Evolutionary conservation across 2,113 vertebrate genomes (phyloP), one percentile per base, ranked within the genome.

Genomic region (Bubo blakistoni): DNA sequence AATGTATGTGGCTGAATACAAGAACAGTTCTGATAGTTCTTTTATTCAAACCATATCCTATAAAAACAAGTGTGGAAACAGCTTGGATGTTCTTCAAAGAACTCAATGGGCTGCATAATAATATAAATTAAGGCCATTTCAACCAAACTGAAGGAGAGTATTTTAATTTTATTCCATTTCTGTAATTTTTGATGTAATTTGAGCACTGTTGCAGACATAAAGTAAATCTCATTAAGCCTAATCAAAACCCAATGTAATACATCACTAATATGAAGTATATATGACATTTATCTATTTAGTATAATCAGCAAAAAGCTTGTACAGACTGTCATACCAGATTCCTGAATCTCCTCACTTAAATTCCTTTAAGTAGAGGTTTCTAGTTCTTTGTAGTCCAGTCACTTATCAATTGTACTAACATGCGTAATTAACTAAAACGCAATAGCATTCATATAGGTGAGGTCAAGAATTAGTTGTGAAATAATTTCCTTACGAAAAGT

Each of bases 41-140:
- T 97, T 97, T 97, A 98, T 97, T 97, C 96, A 98, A 98, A 98
- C 90, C 95, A 97, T 97, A 97, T 94, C 89, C 78, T 95, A 91
- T 91, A 97, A 97, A 98, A 97, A 83, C 96, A 94, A 97, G 94
- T 94, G 96, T 97, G 94, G 97, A 97, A 97, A 97, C 70, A 96
- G 94, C 73, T 94, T 98, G 97, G 96, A 97, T 57, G 20, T 55
- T 96, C 95, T 98, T 98, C 97, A 98, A 98, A 97, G 93, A 95
- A 97, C 80, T 93, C 97, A 95, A 65, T 12, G 79, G 95, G 72
- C 96, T 97, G 80, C 96, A 93, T 95, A 98, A 97, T 97, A 96
- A 96, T 83, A 98, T 95, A 94, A 98, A 95, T 97, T 97, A 96
- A 95, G 88, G 92, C 95, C 94, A 97, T 96, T 96, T 97, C 86